A percentile compares a stretch with the other conserved stretches of the same genome.
Evolutionary conservation across 2,797 vertebrate genomes (phyloP).

Genomic region (Malurus leucopterus): DNA sequence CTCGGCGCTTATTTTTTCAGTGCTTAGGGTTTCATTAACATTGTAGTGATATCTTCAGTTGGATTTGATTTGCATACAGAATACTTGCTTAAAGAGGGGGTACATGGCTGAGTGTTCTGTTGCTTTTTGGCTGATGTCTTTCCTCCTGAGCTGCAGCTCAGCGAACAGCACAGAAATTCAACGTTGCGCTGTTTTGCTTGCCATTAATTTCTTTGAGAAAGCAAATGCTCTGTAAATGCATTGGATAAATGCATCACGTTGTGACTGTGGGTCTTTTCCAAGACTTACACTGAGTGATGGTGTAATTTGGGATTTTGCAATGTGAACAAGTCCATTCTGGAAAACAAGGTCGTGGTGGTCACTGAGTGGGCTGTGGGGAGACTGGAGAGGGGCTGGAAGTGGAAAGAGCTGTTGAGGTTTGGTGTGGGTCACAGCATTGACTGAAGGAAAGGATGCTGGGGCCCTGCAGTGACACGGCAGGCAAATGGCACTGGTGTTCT

Average conservation of each 20-base stretch:
- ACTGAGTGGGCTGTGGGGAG: fast-evolving
- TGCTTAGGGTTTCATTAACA: conserved; percentile 10
- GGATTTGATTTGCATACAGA: conserved; percentile 32
- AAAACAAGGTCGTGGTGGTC: neutral
- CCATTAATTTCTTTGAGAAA: neutral
- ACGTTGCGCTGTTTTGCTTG: neutral
- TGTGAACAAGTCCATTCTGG: fast-evolving
- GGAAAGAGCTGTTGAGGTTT: neutral
- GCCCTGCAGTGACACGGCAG: neutral
- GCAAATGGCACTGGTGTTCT: neutral
- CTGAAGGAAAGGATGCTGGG: neutral
- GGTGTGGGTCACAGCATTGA: neutral
- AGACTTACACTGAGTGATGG: neutral
- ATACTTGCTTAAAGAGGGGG: neutral
- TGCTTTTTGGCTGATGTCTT: neutral
- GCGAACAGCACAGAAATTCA: neutral
- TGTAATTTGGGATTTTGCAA: neutral
- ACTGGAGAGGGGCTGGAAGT: neutral
- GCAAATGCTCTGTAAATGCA: neutral
- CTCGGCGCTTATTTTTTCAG: neutral
- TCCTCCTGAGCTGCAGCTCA: neutral
- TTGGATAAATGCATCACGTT: neutral
- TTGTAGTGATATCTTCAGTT: neutral
- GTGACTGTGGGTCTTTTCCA: neutral
- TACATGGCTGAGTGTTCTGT: neutral